Percentiles rank a stretch among this genome's conserved stretches.
Conservation (phyloP, 1,140 invertebrate species). For the Portunus trituberculatus region DNA sequence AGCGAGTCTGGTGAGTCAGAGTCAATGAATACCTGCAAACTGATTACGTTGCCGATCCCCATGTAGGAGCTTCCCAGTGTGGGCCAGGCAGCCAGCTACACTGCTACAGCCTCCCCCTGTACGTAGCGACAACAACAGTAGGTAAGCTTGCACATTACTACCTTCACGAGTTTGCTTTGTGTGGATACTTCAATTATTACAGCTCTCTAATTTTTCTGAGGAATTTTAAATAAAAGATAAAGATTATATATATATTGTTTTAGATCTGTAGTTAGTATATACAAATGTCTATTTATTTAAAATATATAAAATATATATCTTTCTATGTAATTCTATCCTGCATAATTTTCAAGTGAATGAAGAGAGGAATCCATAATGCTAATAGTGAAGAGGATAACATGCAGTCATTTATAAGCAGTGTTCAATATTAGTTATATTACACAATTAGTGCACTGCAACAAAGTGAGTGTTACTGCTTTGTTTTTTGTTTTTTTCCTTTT, state of each 20-base stretch:
- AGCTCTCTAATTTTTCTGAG: constrained; percentile 1
- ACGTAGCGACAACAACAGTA: neutral
- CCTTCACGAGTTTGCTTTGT: neutral
- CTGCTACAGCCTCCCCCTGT: neutral
- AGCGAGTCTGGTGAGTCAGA: neutral
- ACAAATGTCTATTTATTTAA: constrained; percentile 24
- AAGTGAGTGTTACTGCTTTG: neutral
- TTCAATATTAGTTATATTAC: neutral
- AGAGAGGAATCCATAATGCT: neutral
- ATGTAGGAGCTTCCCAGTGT: neutral
- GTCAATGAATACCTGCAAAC: neutral
- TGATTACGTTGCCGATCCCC: too few species aligned
- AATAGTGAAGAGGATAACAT: neutral
- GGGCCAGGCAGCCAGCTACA: neutral
- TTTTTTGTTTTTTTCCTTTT: too few species aligned
- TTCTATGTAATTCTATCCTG: constrained; percentile 5
- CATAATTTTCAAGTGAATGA: constrained; percentile 3
- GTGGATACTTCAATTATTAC: neutral
- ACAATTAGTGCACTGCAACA: neutral
- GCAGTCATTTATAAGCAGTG: neutral
- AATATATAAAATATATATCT: constrained; percentile 15
- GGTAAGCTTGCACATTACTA: constrained; percentile 12
- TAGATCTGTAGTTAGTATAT: constrained; percentile 3
- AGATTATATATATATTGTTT: constrained; percentile 13
- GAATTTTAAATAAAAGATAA: neutral